These are phyloP conservation scores for Lethenteron reissneri DNA, from an alignment of 2,113 vertebrate genomes.

Conservation along the genomic window DNA sequence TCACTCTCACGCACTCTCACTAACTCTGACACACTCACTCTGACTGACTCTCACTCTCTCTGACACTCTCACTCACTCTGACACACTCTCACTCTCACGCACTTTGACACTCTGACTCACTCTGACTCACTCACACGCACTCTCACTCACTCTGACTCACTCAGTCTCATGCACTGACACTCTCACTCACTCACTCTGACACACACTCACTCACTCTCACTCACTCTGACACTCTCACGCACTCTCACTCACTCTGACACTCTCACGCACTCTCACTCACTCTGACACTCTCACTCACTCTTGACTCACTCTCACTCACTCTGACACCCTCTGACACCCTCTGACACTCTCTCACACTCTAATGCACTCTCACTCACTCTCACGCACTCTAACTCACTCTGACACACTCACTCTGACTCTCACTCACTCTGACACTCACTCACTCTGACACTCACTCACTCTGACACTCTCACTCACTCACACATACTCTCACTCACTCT, in stretches of 20 bases:
- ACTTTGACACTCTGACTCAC: background rate
- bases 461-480: no score
- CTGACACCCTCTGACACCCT: background rate
- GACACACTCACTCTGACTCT: slow-evolving; percentile 7
- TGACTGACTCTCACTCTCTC: background rate
- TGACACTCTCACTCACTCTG: background rate
- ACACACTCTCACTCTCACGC: no score
- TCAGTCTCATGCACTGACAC: background rate
- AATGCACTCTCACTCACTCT: background rate
- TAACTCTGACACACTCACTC: background rate
- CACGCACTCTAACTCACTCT: slow-evolving; percentile 15
- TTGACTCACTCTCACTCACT: background rate
- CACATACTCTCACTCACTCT: no score
- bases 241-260: background rate
- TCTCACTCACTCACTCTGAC: background rate
- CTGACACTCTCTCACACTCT: background rate
- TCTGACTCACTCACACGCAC: background rate
- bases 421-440: background rate
- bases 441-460: no score
- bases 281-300: background rate
- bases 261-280: background rate
- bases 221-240: background rate
- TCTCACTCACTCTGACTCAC: background rate
- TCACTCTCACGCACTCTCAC: background rate
- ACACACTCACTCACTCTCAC: background rate